phyloP scores from a whole-genome alignment of 2,888 invertebrate species.

The Cheilosia scutellata region DNA sequence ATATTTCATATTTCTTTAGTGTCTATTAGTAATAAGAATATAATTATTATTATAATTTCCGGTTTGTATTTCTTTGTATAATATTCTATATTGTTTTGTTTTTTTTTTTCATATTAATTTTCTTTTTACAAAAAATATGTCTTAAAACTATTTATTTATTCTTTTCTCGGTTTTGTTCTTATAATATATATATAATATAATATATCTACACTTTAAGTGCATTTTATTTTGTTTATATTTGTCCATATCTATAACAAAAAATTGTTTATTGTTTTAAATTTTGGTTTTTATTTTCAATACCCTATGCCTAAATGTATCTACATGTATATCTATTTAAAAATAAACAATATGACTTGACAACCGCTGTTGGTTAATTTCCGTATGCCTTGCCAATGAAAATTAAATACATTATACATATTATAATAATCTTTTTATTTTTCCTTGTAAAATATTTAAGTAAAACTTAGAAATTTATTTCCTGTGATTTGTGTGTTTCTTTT shows the following conservation, averaged over 20 bases:
- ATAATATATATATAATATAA: slow-evolving; percentile 38
- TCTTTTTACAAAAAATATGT: slow-evolving; percentile 72
- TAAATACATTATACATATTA: slow-evolving; percentile 1
- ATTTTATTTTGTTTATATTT: slow-evolving; percentile 43
- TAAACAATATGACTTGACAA: slow-evolving; percentile 54
- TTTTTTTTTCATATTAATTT: slow-evolving; percentile 22
- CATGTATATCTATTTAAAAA: slow-evolving; percentile 46
- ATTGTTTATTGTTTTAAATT: slow-evolving; percentile 49
- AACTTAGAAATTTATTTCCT: slow-evolving; percentile 37
- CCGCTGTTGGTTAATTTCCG: slow-evolving; percentile 32
- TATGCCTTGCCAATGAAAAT: slow-evolving; percentile 42
- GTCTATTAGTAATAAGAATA: slow-evolving; percentile 74
- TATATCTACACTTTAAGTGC: slow-evolving; percentile 53
- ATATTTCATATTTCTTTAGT: slow-evolving; percentile 52
- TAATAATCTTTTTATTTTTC: background rate
- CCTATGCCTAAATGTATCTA: slow-evolving; percentile 43
- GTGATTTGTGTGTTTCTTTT: slow-evolving; percentile 4
- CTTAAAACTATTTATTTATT: slow-evolving; percentile 47
- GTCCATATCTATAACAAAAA: slow-evolving; percentile 63
- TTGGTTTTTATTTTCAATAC: slow-evolving; percentile 29
- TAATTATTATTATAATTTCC: slow-evolving; percentile 57
- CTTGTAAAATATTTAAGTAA: slow-evolving; percentile 40
- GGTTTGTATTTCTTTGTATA: slow-evolving; percentile 55
- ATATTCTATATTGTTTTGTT: slow-evolving; percentile 39
- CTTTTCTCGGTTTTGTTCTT: slow-evolving; percentile 44